Evolutionary conservation across 2,113 vertebrate genomes (phyloP).

Genomic region (Etheostoma cragini): DNA sequence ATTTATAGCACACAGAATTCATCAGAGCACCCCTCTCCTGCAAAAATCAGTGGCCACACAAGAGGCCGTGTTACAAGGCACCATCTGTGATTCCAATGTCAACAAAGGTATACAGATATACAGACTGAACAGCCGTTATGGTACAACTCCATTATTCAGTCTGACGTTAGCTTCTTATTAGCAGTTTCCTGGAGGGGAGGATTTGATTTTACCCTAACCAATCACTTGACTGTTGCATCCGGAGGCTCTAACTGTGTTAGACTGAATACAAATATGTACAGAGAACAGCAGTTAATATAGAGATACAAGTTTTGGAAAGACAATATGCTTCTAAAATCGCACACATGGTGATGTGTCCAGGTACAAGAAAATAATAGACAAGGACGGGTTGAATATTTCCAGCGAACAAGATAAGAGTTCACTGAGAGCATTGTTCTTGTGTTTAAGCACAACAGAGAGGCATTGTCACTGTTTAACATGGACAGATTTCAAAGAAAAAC

Average conservation of each 20-base stretch:
- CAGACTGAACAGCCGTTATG: constrained; percentile 23
- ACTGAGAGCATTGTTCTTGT: background rate
- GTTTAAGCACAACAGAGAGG: background rate
- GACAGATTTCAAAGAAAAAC: constrained; percentile 18
- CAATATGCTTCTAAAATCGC: background rate
- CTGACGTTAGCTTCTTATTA: constrained; percentile 37
- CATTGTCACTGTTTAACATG: background rate
- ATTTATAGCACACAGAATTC: constrained; percentile 76
- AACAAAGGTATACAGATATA: constrained; percentile 53
- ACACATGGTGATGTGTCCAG: background rate
- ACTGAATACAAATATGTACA: background rate
- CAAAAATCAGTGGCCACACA: constrained; percentile 63
- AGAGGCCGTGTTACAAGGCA: constrained; percentile 57
- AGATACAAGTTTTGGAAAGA: background rate
- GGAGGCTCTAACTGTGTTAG: constrained; percentile 11
- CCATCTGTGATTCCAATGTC: constrained; percentile 55
- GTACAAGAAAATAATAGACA: background rate
- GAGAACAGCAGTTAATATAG: background rate
- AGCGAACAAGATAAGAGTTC: background rate
- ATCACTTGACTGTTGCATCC: constrained; percentile 39
- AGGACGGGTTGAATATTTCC: background rate
- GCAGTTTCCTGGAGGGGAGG: constrained; percentile 10
- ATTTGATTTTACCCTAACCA: constrained; percentile 40
- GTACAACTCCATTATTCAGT: constrained; percentile 33
- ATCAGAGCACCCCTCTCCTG: constrained; percentile 48